Evolutionary conservation across 1,140 invertebrate genomes (phyloP).

Genomic region (Chelonus insularis): DNA sequence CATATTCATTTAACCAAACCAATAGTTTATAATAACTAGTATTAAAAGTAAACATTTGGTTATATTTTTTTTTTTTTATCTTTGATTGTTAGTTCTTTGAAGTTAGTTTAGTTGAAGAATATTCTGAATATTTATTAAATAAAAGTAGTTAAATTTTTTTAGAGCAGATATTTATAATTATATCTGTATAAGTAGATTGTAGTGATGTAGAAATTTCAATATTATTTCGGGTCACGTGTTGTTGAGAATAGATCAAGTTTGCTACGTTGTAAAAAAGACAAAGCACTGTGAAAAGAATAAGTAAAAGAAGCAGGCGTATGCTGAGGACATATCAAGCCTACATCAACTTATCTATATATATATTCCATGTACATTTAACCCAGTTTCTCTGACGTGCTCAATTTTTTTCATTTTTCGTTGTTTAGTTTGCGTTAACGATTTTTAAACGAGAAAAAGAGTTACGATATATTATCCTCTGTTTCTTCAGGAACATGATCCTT

Average conservation of each 20-base stretch:
- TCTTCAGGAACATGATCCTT: neutral
- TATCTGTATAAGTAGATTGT: too few relatives aligned
- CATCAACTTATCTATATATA: conserved; percentile 4
- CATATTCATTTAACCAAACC: too few relatives aligned
- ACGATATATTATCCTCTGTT: neutral
- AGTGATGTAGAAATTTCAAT: neutral
- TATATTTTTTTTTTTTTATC: too few relatives aligned
- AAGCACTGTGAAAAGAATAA: neutral
- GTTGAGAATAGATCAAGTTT: conserved; percentile 4
- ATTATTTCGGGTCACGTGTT: conserved; percentile 12
- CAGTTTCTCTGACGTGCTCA: neutral
- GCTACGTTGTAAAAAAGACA: conserved; percentile 3
- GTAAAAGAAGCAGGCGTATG: neutral
- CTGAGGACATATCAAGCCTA: neutral
- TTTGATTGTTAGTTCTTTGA: too few relatives aligned
- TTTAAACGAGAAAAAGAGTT: conserved; percentile 2
- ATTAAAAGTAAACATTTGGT: too few relatives aligned
- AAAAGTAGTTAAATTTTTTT: too few relatives aligned
- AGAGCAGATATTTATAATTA: too few relatives aligned
- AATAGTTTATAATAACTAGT: too few relatives aligned
- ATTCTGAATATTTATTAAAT: too few relatives aligned
- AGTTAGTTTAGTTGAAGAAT: too few relatives aligned
- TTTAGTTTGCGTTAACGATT: conserved; percentile 2
- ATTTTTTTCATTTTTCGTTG: neutral
- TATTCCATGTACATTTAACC: conserved; percentile 4